Evolutionary conservation across 2,113 vertebrate species (phyloP).

Genomic region (cat (Felis catus)): DNA sequence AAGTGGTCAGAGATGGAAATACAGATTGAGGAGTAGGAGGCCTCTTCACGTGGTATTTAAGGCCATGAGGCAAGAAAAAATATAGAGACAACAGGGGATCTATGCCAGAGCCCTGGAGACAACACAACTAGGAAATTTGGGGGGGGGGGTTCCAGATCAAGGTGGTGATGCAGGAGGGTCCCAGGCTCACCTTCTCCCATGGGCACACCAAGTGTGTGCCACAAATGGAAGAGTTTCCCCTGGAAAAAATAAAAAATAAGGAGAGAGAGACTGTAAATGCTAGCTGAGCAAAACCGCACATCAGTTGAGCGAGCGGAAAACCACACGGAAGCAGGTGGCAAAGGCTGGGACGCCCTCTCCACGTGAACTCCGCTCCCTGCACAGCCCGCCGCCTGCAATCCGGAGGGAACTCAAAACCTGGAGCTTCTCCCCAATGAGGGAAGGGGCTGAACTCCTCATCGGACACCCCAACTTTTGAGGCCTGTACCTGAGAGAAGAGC

Average conservation of each 20-base stretch:
- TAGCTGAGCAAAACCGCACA: not conserved
- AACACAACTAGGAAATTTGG: not conserved
- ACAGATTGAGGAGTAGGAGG: not conserved
- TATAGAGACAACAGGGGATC: not conserved
- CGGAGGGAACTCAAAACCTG: not conserved
- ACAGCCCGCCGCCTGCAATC: not conserved
- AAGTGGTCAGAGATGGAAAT: not conserved
- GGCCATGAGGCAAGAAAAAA: not conserved
- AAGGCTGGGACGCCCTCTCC: not conserved
- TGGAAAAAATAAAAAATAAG: too few relatives aligned
- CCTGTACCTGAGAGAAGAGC: not conserved
- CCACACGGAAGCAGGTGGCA: accelerated
- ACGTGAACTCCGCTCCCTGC: not conserved
- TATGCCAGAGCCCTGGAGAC: not conserved
- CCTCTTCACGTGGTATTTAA: not conserved
- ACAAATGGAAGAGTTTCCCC: not conserved
- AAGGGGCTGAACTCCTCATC: not conserved
- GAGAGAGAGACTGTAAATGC: not conserved
- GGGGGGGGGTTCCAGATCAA: too few relatives aligned
- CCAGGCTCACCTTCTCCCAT: too few relatives aligned
- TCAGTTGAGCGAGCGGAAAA: not conserved
- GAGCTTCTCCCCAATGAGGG: not conserved
- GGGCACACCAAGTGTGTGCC: too few relatives aligned
- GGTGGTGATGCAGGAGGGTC: not conserved
- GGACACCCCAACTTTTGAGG: not conserved